phyloP scores from a whole-genome alignment of 1,140 invertebrate species.

The Apis laboriosa region DNA sequence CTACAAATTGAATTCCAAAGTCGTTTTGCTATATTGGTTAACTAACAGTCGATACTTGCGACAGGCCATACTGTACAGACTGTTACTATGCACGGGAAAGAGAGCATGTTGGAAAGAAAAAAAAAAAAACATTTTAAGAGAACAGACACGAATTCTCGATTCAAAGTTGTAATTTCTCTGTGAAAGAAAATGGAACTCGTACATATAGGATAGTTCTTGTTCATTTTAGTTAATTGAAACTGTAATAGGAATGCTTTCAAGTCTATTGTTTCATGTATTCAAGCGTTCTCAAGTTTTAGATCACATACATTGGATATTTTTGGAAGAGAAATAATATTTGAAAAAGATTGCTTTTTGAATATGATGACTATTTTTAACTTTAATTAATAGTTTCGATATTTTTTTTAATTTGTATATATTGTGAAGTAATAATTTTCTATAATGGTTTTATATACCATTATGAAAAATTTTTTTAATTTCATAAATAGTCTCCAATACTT shows the following conservation, averaged over 20 bases:
- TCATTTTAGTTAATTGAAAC: not conserved
- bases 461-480: too few species aligned
- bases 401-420: too few species aligned
- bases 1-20: constrained; percentile 61
- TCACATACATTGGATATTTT: fast-evolving
- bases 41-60: constrained; percentile 46
- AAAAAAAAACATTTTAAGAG: not conserved
- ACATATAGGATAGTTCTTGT: not conserved
- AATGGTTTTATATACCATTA: too few species aligned
- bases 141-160: not conserved
- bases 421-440: too few species aligned
- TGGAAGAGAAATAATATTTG: not conserved
- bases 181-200: not conserved
- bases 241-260: not conserved
- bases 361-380: not conserved
- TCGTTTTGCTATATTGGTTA: constrained; percentile 41
- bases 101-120: not conserved
- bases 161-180: not conserved
- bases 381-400: too few species aligned
- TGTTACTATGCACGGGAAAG: not conserved
- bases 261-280: not conserved
- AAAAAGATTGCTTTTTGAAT: not conserved
- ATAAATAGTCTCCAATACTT: too few species aligned
- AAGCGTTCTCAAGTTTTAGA: not conserved
- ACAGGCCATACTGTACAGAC: constrained; percentile 38